Conservation (phyloP, 2,888 invertebrate species). For the Camptogramma bilineatum region DNA sequence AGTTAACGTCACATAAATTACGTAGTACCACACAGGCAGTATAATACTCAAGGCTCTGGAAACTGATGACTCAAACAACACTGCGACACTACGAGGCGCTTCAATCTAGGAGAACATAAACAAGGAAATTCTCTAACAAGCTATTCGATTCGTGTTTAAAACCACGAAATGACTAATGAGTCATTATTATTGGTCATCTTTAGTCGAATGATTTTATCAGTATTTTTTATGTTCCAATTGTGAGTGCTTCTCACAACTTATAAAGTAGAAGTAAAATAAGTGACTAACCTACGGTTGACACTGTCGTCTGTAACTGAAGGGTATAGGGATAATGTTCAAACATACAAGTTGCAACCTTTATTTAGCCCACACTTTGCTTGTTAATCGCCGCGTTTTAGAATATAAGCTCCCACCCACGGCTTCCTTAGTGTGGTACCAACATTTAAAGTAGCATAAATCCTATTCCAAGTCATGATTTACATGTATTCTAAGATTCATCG, state of each 20-base stretch:
- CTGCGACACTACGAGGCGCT: neutral
- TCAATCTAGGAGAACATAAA: slow-evolving; percentile 15
- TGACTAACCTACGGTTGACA: slow-evolving; percentile 9
- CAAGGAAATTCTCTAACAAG: slow-evolving; percentile 16
- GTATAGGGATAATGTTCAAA: too few relatives aligned
- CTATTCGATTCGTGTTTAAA: slow-evolving; percentile 10
- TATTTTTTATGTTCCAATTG: slow-evolving; percentile 12
- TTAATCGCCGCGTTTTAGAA: too few relatives aligned
- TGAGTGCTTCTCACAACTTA: slow-evolving; percentile 15
- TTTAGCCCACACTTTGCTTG: too few relatives aligned
- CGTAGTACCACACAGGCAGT: too few relatives aligned
- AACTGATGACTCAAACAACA: slow-evolving; percentile 16
- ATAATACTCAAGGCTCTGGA: neutral
- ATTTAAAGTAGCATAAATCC: too few relatives aligned
- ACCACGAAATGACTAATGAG: slow-evolving; percentile 22
- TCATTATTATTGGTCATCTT: slow-evolving; percentile 26
- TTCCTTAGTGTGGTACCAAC: too few relatives aligned
- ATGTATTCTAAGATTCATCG: too few relatives aligned
- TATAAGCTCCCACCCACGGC: too few relatives aligned
- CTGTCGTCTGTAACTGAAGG: too few relatives aligned
- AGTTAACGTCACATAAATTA: slow-evolving; percentile 1
- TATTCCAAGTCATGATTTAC: too few relatives aligned
- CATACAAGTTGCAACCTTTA: too few relatives aligned
- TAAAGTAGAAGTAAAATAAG: neutral
- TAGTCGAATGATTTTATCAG: slow-evolving; percentile 8